phyloP scores from a whole-genome alignment of 2,888 invertebrate genomes.

The Perithous albicinctus region DNA sequence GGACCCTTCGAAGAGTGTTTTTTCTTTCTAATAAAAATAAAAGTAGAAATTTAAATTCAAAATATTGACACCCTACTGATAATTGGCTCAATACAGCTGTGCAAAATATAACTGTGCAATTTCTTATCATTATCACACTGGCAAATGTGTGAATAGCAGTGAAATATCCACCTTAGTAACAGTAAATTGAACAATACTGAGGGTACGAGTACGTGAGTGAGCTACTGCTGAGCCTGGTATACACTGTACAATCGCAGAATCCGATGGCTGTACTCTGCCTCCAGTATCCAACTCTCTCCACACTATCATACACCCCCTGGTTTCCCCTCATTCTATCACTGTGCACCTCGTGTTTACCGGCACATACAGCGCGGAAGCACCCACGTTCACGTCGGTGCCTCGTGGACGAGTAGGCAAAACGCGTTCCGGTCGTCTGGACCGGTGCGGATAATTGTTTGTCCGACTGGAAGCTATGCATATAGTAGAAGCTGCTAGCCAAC shows the following conservation, averaged over 20 bases:
- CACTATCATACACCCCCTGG: slow-evolving; percentile 27
- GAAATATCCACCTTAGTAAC: slow-evolving; percentile 13
- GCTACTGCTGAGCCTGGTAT: not conserved
- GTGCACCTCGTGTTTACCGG: slow-evolving; percentile 50
- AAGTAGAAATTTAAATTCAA: no score
- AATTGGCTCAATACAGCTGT: not conserved
- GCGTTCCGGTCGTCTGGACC: slow-evolving; percentile 73
- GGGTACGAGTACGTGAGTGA: slow-evolving; percentile 9
- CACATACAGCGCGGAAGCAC: slow-evolving; percentile 25
- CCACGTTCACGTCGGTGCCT: slow-evolving; percentile 21
- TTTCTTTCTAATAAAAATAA: no score
- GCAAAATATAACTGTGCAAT: not conserved
- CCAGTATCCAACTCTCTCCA: slow-evolving; percentile 7
- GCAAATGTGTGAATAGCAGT: not conserved
- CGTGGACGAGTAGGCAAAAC: slow-evolving; percentile 74
- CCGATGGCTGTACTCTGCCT: not conserved
- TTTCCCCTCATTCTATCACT: slow-evolving; percentile 32
- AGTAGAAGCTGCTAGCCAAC: slow-evolving; percentile 50
- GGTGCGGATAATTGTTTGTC: slow-evolving; percentile 80
- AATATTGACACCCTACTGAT: no score
- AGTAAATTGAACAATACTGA: slow-evolving; percentile 12
- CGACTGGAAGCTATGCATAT: slow-evolving; percentile 80
- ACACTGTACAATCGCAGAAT: slow-evolving; percentile 9
- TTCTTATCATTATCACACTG: not conserved
- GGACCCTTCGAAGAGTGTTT: no score